Percentiles rank a stretch among this genome's conserved stretches.
phyloP scores from a whole-genome alignment of 2,888 invertebrate genomes.

The Luffia ferchaultella region DNA sequence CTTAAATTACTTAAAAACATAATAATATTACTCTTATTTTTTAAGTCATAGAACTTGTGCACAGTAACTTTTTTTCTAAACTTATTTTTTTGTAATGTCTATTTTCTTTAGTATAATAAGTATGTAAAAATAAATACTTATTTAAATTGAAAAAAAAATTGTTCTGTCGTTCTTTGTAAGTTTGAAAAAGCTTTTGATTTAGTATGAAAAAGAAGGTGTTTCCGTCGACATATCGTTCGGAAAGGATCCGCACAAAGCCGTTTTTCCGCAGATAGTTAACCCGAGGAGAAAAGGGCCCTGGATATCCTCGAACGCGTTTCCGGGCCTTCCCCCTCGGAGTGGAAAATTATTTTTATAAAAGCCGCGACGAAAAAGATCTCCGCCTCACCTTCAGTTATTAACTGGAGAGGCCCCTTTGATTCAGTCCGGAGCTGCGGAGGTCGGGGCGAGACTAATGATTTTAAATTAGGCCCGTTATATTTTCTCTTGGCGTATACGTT shows the following conservation, averaged over 20 bases:
- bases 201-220: neutral
- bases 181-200: no score
- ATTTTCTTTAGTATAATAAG: no score
- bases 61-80: no score
- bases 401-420: slow-evolving; percentile 48
- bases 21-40: no score
- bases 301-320: slow-evolving; percentile 13
- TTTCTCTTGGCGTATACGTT: neutral
- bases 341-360: slow-evolving; percentile 42
- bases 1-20: no score
- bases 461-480: slow-evolving; percentile 42
- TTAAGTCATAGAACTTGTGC: no score
- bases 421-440: slow-evolving; percentile 32
- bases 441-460: slow-evolving; percentile 47
- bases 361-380: slow-evolving; percentile 42
- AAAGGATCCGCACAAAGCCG: neutral
- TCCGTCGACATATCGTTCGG: neutral
- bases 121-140: no score
- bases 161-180: no score
- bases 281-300: slow-evolving; percentile 1
- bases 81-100: no score
- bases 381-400: slow-evolving; percentile 56
- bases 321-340: slow-evolving; percentile 18
- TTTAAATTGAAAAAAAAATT: no score
- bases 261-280: neutral